These are phyloP conservation scores for Phyllotreta cruciferae DNA, from an alignment of 2,888 invertebrate genomes.

Conservation along the genomic window DNA sequence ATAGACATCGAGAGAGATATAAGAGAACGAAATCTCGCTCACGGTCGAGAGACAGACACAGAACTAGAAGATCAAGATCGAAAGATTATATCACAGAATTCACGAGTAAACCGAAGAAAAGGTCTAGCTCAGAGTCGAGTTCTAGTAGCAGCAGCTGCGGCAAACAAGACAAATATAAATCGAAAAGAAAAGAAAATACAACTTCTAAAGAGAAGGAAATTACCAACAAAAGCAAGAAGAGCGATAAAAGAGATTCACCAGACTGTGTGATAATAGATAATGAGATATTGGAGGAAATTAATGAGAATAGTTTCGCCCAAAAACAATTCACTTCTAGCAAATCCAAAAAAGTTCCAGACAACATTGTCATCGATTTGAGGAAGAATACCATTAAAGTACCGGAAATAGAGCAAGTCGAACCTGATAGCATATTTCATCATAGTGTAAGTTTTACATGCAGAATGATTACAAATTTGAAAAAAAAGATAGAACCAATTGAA, in stretches of 20 bases:
- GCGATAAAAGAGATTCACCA: conserved; percentile 33
- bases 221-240: conserved; percentile 18
- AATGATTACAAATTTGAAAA: too few relatives aligned
- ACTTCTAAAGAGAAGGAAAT: conserved; percentile 21
- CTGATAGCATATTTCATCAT: conserved; percentile 71
- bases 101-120: conserved; percentile 48
- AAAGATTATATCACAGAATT: conserved; percentile 57
- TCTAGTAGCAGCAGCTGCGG: conserved; percentile 38
- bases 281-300: conserved; percentile 72
- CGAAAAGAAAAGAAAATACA: conserved; percentile 30
- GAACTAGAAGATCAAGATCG: conserved; percentile 54
- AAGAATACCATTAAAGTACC: conserved; percentile 75
- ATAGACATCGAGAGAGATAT: conserved; percentile 39
- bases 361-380: conserved; percentile 76
- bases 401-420: conserved; percentile 63
- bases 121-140: conserved; percentile 43
- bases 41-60: conserved; percentile 45
- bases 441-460: conserved; percentile 62
- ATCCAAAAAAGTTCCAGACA: conserved; percentile 68
- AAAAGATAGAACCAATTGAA: too few relatives aligned
- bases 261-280: conserved; percentile 62
- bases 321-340: conserved; percentile 64
- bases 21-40: conserved; percentile 37
- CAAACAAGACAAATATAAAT: conserved; percentile 30
- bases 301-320: conserved; percentile 72